Percentiles rank a stretch among this genome's conserved stretches.
These are phyloP conservation scores for Metacarcinus magister DNA, from an alignment of 2,888 invertebrate genomes.

Conservation along the genomic window DNA sequence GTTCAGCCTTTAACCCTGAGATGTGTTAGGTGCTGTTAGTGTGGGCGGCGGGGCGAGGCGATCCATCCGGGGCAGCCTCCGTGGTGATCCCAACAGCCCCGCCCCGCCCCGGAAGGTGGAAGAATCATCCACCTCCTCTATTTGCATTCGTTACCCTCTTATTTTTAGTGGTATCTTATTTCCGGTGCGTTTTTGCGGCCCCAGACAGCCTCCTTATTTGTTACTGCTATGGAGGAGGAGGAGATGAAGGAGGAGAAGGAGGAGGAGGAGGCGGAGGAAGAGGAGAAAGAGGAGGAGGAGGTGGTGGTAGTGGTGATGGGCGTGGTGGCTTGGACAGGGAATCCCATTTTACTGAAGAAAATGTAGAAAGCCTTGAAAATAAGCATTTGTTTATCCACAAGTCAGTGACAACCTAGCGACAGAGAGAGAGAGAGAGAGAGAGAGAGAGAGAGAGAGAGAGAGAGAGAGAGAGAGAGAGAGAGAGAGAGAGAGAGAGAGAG, in stretches of 20 bases:
- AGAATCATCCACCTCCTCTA: neutral
- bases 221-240: neutral
- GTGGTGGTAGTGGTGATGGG: neutral
- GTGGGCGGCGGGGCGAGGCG: slow-evolving; percentile 49
- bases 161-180: neutral
- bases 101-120: neutral
- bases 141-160: neutral
- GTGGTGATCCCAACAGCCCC: neutral
- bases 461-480: neutral
- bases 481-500: neutral
- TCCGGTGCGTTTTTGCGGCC: neutral
- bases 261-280: neutral
- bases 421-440: neutral
- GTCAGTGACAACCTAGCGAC: neutral
- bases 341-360: neutral
- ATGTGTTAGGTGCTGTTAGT: neutral
- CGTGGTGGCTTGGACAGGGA: neutral
- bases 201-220: neutral
- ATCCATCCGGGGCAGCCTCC: slow-evolving; percentile 20
- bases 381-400: neutral
- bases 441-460: neutral
- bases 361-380: neutral
- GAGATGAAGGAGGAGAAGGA: neutral
- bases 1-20: slow-evolving; percentile 49
- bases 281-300: neutral